A percentile compares a stretch with the other conserved stretches of the same genome.
These are phyloP conservation scores for Archips xylosteana DNA, from an alignment of 2,888 invertebrate genomes.

Conservation along the genomic window DNA sequence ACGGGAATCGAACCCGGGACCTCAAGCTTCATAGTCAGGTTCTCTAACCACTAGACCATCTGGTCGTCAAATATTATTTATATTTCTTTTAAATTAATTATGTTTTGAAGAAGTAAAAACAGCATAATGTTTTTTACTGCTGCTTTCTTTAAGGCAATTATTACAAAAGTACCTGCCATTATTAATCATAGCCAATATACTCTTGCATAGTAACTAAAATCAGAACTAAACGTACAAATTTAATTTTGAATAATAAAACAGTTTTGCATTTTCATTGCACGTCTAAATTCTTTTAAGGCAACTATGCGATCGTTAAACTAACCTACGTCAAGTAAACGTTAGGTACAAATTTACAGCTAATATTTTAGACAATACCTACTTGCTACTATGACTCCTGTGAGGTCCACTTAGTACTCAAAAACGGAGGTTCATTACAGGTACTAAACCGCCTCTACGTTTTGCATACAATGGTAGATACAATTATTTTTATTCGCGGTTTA, in stretches of 20 bases:
- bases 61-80: too few relatives aligned
- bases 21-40: too few relatives aligned
- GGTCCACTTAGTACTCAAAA: constrained; percentile 78
- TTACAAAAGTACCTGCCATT: too few relatives aligned
- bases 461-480: constrained; percentile 71
- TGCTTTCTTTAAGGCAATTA: too few relatives aligned
- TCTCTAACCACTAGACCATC: too few relatives aligned
- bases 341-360: background rate
- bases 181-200: background rate
- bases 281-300: constrained; percentile 33
- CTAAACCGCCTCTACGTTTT: constrained; percentile 70
- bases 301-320: constrained; percentile 35
- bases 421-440: constrained; percentile 64
- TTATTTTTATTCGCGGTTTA: constrained; percentile 40
- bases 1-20: too few relatives aligned
- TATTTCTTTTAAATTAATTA: too few relatives aligned
- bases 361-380: constrained; percentile 17
- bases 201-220: background rate
- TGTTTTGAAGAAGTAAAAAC: too few relatives aligned
- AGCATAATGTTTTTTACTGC: too few relatives aligned
- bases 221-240: background rate
- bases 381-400: constrained; percentile 60
- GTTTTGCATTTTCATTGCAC: constrained; percentile 16
- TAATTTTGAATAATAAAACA: constrained; percentile 24
- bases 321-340: constrained; percentile 33